These are phyloP conservation scores for Amazona ochrocephala DNA, from an alignment of 2,797 vertebrate species.

Conservation along the genomic window DNA sequence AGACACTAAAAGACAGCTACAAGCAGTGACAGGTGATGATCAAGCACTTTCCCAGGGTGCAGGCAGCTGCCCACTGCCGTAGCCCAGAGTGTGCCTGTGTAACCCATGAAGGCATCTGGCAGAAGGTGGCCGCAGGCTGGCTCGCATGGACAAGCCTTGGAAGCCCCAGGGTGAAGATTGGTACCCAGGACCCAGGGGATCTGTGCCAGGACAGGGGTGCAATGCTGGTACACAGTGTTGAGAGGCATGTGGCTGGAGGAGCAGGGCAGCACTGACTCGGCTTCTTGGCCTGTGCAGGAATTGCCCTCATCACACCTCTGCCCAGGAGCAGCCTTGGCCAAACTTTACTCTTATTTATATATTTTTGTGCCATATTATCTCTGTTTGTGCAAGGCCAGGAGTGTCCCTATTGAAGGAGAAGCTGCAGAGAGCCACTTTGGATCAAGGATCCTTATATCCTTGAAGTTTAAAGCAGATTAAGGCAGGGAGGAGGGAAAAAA, in stretches of 20 bases:
- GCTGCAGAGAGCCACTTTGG: fast-evolving
- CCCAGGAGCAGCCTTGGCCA: neutral
- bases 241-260: neutral
- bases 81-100: fast-evolving
- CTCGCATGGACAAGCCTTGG: neutral
- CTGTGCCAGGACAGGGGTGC: neutral
- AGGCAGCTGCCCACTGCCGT: neutral
- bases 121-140: neutral
- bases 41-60: neutral
- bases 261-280: neutral
- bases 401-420: neutral
- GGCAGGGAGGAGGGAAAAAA: neutral
- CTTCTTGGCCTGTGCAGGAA: neutral
- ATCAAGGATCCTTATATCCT: fast-evolving
- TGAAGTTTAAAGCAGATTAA: neutral
- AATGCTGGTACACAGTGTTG: neutral
- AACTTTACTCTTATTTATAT: neutral
- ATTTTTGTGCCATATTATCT: neutral
- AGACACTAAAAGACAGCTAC: neutral
- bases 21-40: neutral
- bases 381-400: neutral
- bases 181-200: fast-evolving
- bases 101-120: neutral
- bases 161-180: neutral
- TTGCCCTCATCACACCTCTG: neutral